These are phyloP conservation scores for Poeciliopsis retropinna DNA, from an alignment of 2,113 vertebrate species.

Conservation along the genomic window DNA sequence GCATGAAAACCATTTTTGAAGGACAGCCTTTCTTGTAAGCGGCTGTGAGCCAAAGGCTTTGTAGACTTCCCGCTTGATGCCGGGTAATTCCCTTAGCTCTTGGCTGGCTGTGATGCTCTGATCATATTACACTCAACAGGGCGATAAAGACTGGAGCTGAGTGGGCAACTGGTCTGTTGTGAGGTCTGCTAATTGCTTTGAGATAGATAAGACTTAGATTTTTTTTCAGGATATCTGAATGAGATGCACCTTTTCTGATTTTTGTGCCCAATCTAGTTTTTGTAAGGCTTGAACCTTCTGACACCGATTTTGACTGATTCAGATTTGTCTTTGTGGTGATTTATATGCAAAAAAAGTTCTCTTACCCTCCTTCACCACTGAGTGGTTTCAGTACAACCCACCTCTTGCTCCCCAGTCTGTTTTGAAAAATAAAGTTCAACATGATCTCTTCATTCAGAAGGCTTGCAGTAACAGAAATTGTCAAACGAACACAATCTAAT, in stretches of 20 bases:
- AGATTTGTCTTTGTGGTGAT: neutral
- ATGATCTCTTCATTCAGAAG: neutral
- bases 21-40: conserved; percentile 32
- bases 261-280: neutral
- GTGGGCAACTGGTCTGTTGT: conserved; percentile 27
- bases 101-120: conserved; percentile 50
- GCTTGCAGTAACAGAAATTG: neutral
- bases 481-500: neutral
- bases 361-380: neutral
- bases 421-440: neutral
- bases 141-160: conserved; percentile 48
- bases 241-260: neutral
- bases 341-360: neutral
- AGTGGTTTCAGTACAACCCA: neutral
- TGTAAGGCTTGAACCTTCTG: neutral
- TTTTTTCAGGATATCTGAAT: conserved; percentile 13
- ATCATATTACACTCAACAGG: conserved; percentile 60
- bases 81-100: conserved; percentile 55
- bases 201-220: conserved; percentile 15
- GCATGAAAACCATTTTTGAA: conserved; percentile 56
- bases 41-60: conserved; percentile 50
- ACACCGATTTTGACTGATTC: neutral
- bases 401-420: no score
- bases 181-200: conserved; percentile 32
- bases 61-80: conserved; percentile 33